Evolutionary conservation across 2,797 vertebrate genomes (phyloP), one percentile per base, ranked within the genome.

Genomic region (Melanogrammus aeglefinus): DNA sequence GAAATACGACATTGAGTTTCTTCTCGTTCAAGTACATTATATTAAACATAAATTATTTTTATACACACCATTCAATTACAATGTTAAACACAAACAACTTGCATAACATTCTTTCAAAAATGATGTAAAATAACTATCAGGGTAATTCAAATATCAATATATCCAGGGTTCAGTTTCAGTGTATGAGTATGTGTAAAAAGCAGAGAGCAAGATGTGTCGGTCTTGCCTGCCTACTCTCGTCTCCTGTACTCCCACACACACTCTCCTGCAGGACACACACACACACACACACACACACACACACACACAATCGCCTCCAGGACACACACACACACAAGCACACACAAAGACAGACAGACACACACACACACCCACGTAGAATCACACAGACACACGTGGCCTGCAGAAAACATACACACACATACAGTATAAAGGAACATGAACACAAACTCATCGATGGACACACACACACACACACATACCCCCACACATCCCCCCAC

Each of bases 171-270:
- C 47, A 51, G 47, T 21, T 18, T 51, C 47, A 21, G 47, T 51
- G 47, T 51, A 16, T 51, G 47, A 51, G 16, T 21, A 51, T 51
- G 47, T 18, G 47, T 51, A 51, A 51, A 51, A 51, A 51, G 47
- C 47, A 51, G 16, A 51, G 57, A n/a, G 24, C 57, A 36, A 76
- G 79, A 71, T 36, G 74, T 36, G 71, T 80, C 79, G 74, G 81
- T 81, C 79, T 74, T 2, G 71, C 82, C 81, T 80, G 13, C 79
- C 75, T 12, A 76, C 75, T 77, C 72, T 29, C 76, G n/a, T 75
- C 72, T 74, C 63, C 38, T 44, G 18, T 39, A 75, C 36, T 36
- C 76, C 73, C 73, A 69, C 69, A 83, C 35, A 77, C 81, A 44
- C 51, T 76, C 79, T 78, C 76, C 78, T 84, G 73, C 66, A 72